Conservation (phyloP, 1,140 invertebrate genomes). For the Drosophila kikkawai region DNA sequence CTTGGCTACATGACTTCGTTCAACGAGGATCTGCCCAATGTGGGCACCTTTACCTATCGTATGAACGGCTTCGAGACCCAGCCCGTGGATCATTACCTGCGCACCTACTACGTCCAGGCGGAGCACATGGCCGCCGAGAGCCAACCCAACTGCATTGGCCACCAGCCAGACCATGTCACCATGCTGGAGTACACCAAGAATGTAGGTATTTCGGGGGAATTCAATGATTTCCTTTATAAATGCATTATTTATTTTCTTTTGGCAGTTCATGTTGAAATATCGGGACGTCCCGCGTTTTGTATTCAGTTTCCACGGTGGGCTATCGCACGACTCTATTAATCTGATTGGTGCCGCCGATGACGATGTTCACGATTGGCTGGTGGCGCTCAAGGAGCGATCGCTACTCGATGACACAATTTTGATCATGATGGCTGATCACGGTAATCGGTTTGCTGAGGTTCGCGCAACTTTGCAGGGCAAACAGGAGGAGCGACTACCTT, state of each 20-base stretch:
- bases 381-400: conserved; percentile 87
- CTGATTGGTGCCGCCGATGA: conserved; percentile 91
- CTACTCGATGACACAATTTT: conserved; percentile 92
- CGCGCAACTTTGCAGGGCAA: conserved; percentile 95
- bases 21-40: conserved; percentile 93
- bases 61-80: conserved; percentile 93
- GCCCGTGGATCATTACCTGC: conserved; percentile 96
- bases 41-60: conserved; percentile 96
- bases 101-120: conserved; percentile 90
- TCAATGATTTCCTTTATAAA: neutral
- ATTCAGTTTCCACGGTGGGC: conserved; percentile 94
- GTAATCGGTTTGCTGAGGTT: conserved; percentile 92
- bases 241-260: conserved; percentile 47
- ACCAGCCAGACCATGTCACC: conserved; percentile 90
- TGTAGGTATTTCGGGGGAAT: conserved; percentile 85
- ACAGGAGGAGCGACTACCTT: conserved; percentile 94
- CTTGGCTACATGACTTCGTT: conserved; percentile 92
- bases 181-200: conserved; percentile 88
- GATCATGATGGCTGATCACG: conserved; percentile 95
- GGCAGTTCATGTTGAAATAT: conserved; percentile 87
- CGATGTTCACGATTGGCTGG: conserved; percentile 89
- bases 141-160: conserved; percentile 90
- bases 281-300: conserved; percentile 90
- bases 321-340: conserved; percentile 95
- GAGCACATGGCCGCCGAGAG: conserved; percentile 86